These are phyloP conservation scores for Ranitomeya variabilis DNA, from an alignment of 2,113 vertebrate genomes.

Conservation along the genomic window DNA sequence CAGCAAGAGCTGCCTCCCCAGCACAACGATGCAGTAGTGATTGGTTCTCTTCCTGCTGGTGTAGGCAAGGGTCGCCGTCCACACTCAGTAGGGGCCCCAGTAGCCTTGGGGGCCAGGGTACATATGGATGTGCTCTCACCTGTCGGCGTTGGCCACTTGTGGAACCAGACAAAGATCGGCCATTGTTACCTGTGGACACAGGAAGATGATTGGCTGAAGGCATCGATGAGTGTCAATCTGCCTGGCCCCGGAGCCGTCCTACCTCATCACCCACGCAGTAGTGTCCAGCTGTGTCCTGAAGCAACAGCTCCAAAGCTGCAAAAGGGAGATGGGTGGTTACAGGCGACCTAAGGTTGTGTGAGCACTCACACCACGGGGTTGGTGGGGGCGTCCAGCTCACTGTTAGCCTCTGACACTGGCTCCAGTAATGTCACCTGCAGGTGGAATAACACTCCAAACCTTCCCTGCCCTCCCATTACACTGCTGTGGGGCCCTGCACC, in stretches of 20 bases:
- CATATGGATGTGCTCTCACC: slow-evolving; percentile 70
- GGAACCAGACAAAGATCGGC: slow-evolving; percentile 94
- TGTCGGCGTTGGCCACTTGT: slow-evolving; percentile 91
- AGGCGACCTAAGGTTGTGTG: not conserved
- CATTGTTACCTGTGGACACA: slow-evolving; percentile 83
- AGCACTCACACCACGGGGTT: not conserved
- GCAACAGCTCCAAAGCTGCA: slow-evolving; percentile 85
- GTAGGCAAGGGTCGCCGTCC: not conserved
- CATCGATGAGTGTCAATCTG: not conserved
- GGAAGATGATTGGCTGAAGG: not conserved
- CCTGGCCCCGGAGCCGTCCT: not conserved
- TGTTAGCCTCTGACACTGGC: not conserved
- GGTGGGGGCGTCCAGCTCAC: not conserved
- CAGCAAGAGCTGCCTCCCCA: too few species aligned
- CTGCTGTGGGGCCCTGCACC: too few species aligned
- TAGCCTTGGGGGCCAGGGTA: not conserved
- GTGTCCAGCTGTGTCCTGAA: slow-evolving; percentile 82
- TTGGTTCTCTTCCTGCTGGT: too few species aligned
- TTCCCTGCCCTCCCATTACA: too few species aligned
- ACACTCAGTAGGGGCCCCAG: not conserved
- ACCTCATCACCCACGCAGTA: slow-evolving; percentile 93
- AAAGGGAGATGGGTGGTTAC: not conserved
- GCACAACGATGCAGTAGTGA: too few species aligned
- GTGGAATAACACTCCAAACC: too few species aligned
- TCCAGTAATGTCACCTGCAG: too few species aligned